A percentile compares a stretch with the other conserved stretches of the same genome.
Evolutionary conservation across 2,888 invertebrate species (phyloP).

Genomic region (Lordiphosa andalusiaca): DNA sequence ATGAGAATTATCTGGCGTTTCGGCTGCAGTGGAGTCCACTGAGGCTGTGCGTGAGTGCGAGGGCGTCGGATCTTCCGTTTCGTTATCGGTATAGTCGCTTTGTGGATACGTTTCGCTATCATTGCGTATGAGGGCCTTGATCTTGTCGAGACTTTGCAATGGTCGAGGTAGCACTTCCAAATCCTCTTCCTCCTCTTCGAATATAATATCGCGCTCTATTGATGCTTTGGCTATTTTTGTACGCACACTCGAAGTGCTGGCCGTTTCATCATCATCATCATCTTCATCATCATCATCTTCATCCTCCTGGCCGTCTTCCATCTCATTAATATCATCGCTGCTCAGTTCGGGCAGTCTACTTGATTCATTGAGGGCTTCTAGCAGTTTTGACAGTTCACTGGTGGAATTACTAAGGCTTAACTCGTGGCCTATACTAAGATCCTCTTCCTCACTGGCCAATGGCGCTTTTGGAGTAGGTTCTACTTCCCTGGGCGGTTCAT

Average conservation of each 20-base stretch:
- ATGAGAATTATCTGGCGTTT: slow-evolving; percentile 30
- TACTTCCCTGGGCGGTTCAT: slow-evolving; percentile 31
- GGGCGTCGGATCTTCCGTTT: slow-evolving; percentile 43
- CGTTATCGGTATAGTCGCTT: slow-evolving; percentile 62
- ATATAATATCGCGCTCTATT: slow-evolving; percentile 58
- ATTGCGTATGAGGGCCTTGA: slow-evolving; percentile 60
- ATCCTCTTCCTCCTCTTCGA: slow-evolving; percentile 28
- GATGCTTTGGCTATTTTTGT: slow-evolving; percentile 67
- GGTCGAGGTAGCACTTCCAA: slow-evolving; percentile 1
- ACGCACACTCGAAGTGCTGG: slow-evolving; percentile 58
- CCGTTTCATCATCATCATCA: slow-evolving; percentile 57
- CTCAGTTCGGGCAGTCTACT: slow-evolving; percentile 44
- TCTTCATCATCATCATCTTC: slow-evolving; percentile 37
- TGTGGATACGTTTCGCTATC: slow-evolving; percentile 66
- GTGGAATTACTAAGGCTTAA: slow-evolving; percentile 42
- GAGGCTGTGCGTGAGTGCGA: slow-evolving; percentile 64
- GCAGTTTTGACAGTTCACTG: slow-evolving; percentile 40
- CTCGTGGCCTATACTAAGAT: slow-evolving; percentile 27
- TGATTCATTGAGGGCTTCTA: slow-evolving; percentile 47
- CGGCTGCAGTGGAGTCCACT: slow-evolving; percentile 35
- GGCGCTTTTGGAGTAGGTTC: slow-evolving; percentile 36
- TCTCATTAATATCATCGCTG: slow-evolving; percentile 28
- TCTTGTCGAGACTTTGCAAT: slow-evolving; percentile 43
- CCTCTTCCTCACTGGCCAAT: slow-evolving; percentile 56
- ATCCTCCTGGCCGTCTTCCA: too few relatives aligned